Evolutionary conservation across 2,888 invertebrate species (phyloP), one percentile per base, ranked within the genome.

Genomic region (Phragmatobia fuliginosa): DNA sequence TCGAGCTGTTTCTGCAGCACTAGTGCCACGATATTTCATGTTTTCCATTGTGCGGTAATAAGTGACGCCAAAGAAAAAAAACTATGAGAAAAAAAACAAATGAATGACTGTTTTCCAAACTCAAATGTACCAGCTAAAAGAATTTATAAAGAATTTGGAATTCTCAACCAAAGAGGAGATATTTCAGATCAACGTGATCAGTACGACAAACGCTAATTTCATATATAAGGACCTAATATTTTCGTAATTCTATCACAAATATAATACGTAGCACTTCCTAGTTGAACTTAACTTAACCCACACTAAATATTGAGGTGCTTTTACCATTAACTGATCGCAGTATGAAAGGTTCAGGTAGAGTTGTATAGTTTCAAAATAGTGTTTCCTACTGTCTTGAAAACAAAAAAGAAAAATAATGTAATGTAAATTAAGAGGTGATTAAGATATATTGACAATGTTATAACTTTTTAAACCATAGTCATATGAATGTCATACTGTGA

Each of bases 231-330:
- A n/a, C n/a, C n/a, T n/a, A n/a, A n/a, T n/a, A n/a, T 45, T 68
- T n/a, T 49, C 25, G 52, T 56, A 56, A 28, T 28, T 56, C 28
- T 62, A 66, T 62, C 73, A 79, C 72, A 71, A 66, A 67, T 66
- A 65, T 70, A 68, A 58, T 41, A 67, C 45, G 64, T 31, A 56
- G 66, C 64, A 78, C 67, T 7, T 67, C 33, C 21, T 49, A 60
- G 33, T 31, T 36, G 25, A 45, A 21, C 3, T 38, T 49, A n/a
- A 49, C n/a, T n/a, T n/a, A n/a, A 56, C 56, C 5, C 25, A 60
- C 31, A 60, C 68, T 36, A 63, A 59, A 58, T 63, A 33, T 59
- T 36, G 21, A 70, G 70, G 74, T 58, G 78, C 81, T 80, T 70
- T n/a, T 76, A 58, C 41, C 62, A 45, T 63, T 62, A 63, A 31